Percentiles rank a stretch among this genome's conserved stretches.
phyloP scores from a whole-genome alignment of 2,113 vertebrate species.

The Ranitomeya imitator region DNA sequence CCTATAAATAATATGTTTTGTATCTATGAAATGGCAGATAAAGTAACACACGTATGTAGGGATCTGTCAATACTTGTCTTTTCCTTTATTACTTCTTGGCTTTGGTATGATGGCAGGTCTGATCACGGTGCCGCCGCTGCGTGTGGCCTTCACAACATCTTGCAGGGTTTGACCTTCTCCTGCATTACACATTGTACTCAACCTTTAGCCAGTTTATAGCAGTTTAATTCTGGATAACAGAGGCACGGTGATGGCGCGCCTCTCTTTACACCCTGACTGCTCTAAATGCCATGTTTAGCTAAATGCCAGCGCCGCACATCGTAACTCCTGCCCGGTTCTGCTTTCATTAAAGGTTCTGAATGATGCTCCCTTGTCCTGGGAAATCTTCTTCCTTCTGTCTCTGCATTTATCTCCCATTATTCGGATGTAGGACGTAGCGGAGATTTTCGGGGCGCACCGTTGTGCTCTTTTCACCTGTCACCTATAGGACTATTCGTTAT shows the following conservation, averaged over 20 bases:
- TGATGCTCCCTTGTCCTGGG: not conserved
- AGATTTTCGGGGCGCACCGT: not conserved
- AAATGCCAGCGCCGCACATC: not conserved
- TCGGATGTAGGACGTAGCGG: not conserved
- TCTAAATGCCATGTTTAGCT: slow-evolving; percentile 34
- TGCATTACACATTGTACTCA: not conserved
- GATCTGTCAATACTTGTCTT: too few species aligned
- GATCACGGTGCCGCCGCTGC: not conserved
- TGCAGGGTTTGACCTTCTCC: not conserved
- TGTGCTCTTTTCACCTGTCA: not conserved
- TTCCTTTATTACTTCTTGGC: not conserved
- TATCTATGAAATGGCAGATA: too few species aligned
- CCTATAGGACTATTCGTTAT: not conserved
- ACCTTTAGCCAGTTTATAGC: slow-evolving; percentile 25
- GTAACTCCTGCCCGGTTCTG: not conserved
- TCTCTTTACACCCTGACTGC: slow-evolving; percentile 4
- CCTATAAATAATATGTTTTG: too few species aligned
- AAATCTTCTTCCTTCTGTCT: not conserved
- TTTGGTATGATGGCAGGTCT: not conserved
- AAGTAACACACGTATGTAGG: too few species aligned
- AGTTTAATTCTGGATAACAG: not conserved
- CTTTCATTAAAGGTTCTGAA: not conserved
- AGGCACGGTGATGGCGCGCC: not conserved
- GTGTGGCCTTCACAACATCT: not conserved
- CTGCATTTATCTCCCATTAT: not conserved